phyloP scores from a whole-genome alignment of 2,113 vertebrate species.

The Morphnarchus princeps region DNA sequence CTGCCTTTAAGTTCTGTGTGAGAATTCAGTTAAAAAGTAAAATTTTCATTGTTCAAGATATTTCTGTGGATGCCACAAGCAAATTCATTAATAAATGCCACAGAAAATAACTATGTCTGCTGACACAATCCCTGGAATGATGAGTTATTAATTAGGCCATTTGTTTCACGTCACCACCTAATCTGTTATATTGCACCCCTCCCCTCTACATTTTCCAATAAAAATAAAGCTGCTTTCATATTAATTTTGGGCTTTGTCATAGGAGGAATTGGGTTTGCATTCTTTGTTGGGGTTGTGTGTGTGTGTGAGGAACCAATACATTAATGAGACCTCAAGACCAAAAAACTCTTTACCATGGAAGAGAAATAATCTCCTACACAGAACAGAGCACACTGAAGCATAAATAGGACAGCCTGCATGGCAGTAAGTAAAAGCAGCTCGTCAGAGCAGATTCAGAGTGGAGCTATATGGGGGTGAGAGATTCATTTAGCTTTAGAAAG shows the following conservation, averaged over 20 bases:
- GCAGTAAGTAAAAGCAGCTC: slow-evolving; percentile 31
- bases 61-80: background rate
- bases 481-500: slow-evolving; percentile 5
- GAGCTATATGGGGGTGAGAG: background rate
- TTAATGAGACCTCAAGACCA: background rate
- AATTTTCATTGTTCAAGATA: background rate
- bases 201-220: background rate
- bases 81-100: background rate
- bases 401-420: slow-evolving; percentile 31
- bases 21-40: background rate
- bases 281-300: background rate
- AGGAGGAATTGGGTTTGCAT: background rate
- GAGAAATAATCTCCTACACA: background rate
- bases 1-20: background rate
- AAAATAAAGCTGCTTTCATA: background rate
- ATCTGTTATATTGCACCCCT: background rate
- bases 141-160: background rate
- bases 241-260: background rate
- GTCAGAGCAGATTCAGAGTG: slow-evolving; percentile 28
- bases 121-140: background rate
- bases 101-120: background rate
- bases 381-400: background rate
- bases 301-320: background rate
- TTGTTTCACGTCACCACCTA: background rate
- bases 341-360: background rate